phyloP scores from a whole-genome alignment of 2,888 invertebrate species.

The Craniophora ligustri region DNA sequence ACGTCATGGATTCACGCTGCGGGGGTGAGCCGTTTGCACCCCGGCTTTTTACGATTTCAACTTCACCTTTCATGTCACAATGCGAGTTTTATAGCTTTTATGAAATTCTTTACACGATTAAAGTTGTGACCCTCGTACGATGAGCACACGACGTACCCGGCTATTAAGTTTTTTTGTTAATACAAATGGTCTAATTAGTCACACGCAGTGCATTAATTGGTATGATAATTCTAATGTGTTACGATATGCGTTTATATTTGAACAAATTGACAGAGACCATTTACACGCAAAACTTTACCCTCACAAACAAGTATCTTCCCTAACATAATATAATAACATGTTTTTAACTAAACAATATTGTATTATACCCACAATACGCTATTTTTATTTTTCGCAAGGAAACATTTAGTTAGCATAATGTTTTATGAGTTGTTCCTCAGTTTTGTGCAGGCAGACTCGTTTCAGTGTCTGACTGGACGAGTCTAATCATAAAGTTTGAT shows the following conservation, averaged over 20 bases:
- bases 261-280: slow-evolving; percentile 36
- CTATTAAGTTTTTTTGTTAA: slow-evolving; percentile 74
- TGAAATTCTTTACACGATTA: slow-evolving; percentile 83
- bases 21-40: slow-evolving; percentile 66
- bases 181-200: slow-evolving; percentile 77
- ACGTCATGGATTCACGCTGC: slow-evolving; percentile 64
- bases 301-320: slow-evolving; percentile 5
- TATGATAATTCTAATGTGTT: slow-evolving; percentile 64
- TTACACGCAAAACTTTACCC: slow-evolving; percentile 19
- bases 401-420: slow-evolving; percentile 3
- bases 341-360: slow-evolving; percentile 12
- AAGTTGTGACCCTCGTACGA: slow-evolving; percentile 71
- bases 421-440: slow-evolving; percentile 47
- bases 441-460: slow-evolving; percentile 45
- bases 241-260: slow-evolving; percentile 52
- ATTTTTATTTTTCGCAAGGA: slow-evolving; percentile 19
- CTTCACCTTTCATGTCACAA: slow-evolving; percentile 82
- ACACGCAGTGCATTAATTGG: slow-evolving; percentile 68
- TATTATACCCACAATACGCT: background rate
- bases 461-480: slow-evolving; percentile 46
- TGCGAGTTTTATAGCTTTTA: slow-evolving; percentile 82
- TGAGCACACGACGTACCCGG: slow-evolving; percentile 66
- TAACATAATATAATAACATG: slow-evolving; percentile 9
- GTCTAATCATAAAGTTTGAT: slow-evolving; percentile 63
- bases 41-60: slow-evolving; percentile 79